Base-by-base conservation (phyloP, 2,113 vertebrate species). In the Symphodus melops region DNA sequence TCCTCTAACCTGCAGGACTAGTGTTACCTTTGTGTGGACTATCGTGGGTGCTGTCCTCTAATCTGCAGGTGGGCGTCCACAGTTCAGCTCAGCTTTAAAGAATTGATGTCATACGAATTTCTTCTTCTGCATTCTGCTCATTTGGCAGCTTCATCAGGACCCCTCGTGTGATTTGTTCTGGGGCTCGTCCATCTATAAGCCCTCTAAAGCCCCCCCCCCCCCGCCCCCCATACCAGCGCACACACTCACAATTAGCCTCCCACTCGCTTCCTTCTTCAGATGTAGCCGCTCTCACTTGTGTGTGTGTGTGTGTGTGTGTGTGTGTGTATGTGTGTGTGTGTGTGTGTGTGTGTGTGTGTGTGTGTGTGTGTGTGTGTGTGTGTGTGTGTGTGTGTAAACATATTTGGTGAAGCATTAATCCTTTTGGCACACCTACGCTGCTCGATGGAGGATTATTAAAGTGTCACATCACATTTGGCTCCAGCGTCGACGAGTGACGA, bases 401-500 rank as follows among this genome's bases (percentile, higher is more conserved):
- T 36, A 46, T 70, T 60, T 55, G 77, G 42, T 55, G 80, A 65
- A 66, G 61, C 62, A 84, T 67, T 84, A 84, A 86, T 86, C 79
- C 76, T 55, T 75, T 41, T 42, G 42, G 54, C 41, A 58, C 81
- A 73, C 81, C 78, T 76, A 86, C 81, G 42, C 71, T 9, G 16
- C 69, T 80, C 46, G 51, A 67, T 44, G 36, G 39, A 0, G 51
- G 72, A 77, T 86, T 87, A 86, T 78, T 82, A 82, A 75, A 65
- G 53, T 78, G 78, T 86, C 61, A 74, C 68, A 72, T 83, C 79
- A 36, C 64, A 74, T 84, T 86, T 79, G 75, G 61, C 46, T 73
- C 12, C 19, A 16, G 64, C 23, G 9, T 42, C 19, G 17, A 4
- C 33, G 52, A 68, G 17, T 62, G 62, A 80, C 16, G 9, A 16